A percentile compares a stretch with the other conserved stretches of the same genome.
phyloP scores from a whole-genome alignment of 2,113 vertebrate genomes.

The Etheostoma spectabile region DNA sequence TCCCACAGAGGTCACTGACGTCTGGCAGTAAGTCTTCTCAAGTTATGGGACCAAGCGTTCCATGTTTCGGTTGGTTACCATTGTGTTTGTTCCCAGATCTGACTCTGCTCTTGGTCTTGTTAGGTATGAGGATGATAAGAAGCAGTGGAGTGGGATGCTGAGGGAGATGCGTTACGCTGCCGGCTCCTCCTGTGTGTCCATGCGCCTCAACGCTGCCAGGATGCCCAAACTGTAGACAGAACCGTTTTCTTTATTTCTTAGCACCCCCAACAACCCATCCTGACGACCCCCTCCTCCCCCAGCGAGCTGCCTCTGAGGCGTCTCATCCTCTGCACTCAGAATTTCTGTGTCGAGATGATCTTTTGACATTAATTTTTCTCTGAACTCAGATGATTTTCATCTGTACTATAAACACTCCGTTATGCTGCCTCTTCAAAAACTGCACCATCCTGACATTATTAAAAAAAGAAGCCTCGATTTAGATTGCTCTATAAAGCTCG shows the following conservation, averaged over 20 bases:
- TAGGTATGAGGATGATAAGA: slow-evolving; percentile 96
- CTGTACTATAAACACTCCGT: slow-evolving; percentile 42
- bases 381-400: slow-evolving; percentile 54
- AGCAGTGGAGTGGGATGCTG: slow-evolving; percentile 96
- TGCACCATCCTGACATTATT: slow-evolving; percentile 12
- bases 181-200: slow-evolving; percentile 92
- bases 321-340: slow-evolving; percentile 38
- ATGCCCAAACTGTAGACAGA: slow-evolving; percentile 92
- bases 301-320: slow-evolving; percentile 11
- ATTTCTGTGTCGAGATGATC: slow-evolving; percentile 51
- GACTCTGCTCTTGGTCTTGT: not conserved
- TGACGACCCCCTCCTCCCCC: not conserved
- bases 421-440: slow-evolving; percentile 53
- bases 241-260: not conserved
- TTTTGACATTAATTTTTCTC: slow-evolving; percentile 59
- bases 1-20: slow-evolving; percentile 95
- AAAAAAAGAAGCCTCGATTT: slow-evolving; percentile 36
- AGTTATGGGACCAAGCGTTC: not conserved
- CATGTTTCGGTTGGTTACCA: not conserved
- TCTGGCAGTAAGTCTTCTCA: slow-evolving; percentile 96
- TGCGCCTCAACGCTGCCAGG: slow-evolving; percentile 93
- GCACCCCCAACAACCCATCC: not conserved
- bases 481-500: slow-evolving; percentile 53
- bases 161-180: slow-evolving; percentile 97
- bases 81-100: not conserved